Percentiles rank a stretch among this genome's conserved stretches.
Conservation (phyloP, 2,113 vertebrate genomes). For the human region DNA sequence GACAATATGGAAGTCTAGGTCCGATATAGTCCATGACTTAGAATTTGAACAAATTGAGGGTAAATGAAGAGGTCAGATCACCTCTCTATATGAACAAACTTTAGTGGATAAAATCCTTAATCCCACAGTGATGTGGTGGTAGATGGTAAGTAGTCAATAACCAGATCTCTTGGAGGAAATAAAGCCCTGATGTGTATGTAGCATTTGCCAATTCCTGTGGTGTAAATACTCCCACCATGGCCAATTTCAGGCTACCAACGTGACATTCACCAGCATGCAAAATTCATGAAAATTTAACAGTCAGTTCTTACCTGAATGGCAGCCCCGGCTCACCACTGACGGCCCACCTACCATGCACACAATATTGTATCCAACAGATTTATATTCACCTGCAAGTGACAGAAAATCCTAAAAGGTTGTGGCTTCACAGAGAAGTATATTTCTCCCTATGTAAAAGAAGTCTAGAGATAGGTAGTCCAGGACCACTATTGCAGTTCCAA, state of each 20-base stretch:
- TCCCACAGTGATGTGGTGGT: neutral
- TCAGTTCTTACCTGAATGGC: neutral
- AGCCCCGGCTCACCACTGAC: neutral
- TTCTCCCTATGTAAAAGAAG: neutral
- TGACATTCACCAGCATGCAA: neutral
- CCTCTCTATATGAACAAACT: neutral
- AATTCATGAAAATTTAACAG: neutral
- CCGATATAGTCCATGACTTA: neutral
- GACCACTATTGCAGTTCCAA: too few species aligned
- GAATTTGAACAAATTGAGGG: neutral
- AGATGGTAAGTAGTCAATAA: neutral
- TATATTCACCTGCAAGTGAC: neutral
- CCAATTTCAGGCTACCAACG: neutral
- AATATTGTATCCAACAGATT: neutral
- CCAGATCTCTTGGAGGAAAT: neutral
- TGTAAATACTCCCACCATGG: neutral
- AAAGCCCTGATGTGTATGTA: neutral
- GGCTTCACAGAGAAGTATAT: neutral
- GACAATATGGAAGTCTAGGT: neutral
- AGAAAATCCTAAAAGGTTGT: neutral
- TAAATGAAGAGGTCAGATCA: neutral
- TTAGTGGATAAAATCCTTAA: neutral
- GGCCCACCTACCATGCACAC: neutral
- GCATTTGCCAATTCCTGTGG: neutral
- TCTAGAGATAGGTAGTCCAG: neutral